Evolutionary conservation across 2,888 invertebrate species (phyloP).

Genomic region (Trissolcus japonicus): DNA sequence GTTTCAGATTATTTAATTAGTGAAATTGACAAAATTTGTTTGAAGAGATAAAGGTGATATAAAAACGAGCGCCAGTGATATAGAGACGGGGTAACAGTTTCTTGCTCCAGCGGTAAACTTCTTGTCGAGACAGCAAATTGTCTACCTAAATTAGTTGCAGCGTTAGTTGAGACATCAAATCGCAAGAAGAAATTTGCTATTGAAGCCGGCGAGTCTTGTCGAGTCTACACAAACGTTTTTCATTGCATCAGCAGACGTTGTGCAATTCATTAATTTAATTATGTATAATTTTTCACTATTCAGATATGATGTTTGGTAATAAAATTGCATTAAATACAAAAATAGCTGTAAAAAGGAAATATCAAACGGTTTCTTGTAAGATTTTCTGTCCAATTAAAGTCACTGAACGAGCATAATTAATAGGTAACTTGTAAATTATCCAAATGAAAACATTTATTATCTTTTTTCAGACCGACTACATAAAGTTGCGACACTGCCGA

Average conservation of each 20-base stretch:
- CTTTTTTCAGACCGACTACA: too few species aligned
- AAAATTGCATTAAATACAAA: slow-evolving; percentile 10
- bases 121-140: slow-evolving; percentile 39
- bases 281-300: slow-evolving; percentile 8
- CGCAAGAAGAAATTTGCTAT: slow-evolving; percentile 36
- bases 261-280: slow-evolving; percentile 37
- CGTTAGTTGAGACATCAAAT: slow-evolving; percentile 45
- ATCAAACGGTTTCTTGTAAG: not conserved
- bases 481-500: too few species aligned
- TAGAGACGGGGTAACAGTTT: slow-evolving; percentile 30
- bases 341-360: too few species aligned
- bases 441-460: too few species aligned
- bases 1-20: not conserved
- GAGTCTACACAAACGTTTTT: slow-evolving; percentile 21
- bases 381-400: too few species aligned
- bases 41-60: slow-evolving; percentile 29
- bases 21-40: slow-evolving; percentile 16
- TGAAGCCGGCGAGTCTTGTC: slow-evolving; percentile 25
- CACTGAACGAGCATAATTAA: too few species aligned
- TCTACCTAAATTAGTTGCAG: slow-evolving; percentile 48
- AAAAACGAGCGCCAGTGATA: slow-evolving; percentile 32
- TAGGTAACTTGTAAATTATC: too few species aligned
- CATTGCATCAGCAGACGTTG: slow-evolving; percentile 26
- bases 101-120: slow-evolving; percentile 32
- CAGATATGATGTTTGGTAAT: not conserved